Evolutionary conservation across 2,888 invertebrate species (phyloP), one percentile per base, ranked within the genome.

Genomic region (Orthonychiurus folsomi): DNA sequence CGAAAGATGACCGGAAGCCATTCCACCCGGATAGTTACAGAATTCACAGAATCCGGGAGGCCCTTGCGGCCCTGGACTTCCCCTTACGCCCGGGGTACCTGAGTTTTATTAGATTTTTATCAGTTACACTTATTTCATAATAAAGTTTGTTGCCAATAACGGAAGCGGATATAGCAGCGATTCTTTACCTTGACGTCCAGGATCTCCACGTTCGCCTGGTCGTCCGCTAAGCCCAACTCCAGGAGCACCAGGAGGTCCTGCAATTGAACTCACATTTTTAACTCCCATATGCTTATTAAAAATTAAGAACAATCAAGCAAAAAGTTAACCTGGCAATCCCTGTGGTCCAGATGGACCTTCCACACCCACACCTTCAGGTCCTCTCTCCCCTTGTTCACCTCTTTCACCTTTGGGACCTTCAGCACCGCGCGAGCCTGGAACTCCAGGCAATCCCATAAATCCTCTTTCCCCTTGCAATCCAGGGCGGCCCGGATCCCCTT

Each of bases 381-480:
- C 87, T 70, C 84, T 78, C 21, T 88, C 87, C 0, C 90, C 90
- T 74, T 85, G 87, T 63, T 85, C 85, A 0, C 88, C 88, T 67
- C 83, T 81, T 69, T 84, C 84, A 1, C 88, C 88, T 3, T 79
- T 75, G 0, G 78, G 75, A 1, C 89, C 89, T 1, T 78, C 77
- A 12, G 78, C 77, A 25, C 37, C 89, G 18, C 78, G 75, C 2
- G 81, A 77, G 21, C 85, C 85, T 54, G 81, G 78, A 12, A 81
- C 78, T 27, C 85, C 69, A 0, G 84, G 83, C 58, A 83, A 76
- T 1, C 90, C 90, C 75, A 81, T 79, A 72, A 82, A 83, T 18
- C 85, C 85, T 71, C 83, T 77, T 72, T 85, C 84, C 26, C 85
- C 85, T 37, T 80, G 83, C 59, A 82, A 75, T 28, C 85, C 85